Conservation (phyloP, 2,888 invertebrate species). For the Venusia cambrica region DNA sequence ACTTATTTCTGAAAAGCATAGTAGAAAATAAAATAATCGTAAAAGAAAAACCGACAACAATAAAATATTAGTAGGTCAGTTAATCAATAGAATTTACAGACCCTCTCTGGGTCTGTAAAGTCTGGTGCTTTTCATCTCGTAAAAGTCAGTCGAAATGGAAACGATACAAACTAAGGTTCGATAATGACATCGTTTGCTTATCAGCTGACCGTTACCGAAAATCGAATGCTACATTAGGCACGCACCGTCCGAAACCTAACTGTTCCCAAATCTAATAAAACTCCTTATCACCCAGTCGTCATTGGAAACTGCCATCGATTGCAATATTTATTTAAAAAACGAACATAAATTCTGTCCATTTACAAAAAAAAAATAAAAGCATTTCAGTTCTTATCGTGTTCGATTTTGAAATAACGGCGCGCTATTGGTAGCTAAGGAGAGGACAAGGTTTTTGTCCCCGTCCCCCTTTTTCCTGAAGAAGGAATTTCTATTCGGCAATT, state of each 20-base stretch:
- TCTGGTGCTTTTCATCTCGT: constrained; percentile 22
- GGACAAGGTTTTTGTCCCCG: constrained; percentile 72
- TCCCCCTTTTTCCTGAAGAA: constrained; percentile 68
- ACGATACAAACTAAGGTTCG: constrained; percentile 70
- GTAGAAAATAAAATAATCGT: background rate
- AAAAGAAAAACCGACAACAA: constrained; percentile 8
- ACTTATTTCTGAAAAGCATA: constrained; percentile 1
- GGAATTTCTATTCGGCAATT: constrained; percentile 80
- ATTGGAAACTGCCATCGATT: constrained; percentile 68
- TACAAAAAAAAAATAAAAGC: constrained; percentile 75
- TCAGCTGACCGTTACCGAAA: constrained; percentile 80
- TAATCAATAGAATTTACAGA: constrained; percentile 18
- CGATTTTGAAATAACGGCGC: constrained; percentile 78
- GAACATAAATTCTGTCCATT: constrained; percentile 75
- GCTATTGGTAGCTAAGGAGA: constrained; percentile 72
- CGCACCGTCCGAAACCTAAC: constrained; percentile 70
- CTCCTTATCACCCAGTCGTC: constrained; percentile 65
- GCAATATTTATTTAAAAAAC: constrained; percentile 71
- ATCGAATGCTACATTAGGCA: constrained; percentile 76
- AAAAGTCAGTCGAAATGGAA: constrained; percentile 48
- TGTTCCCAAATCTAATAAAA: constrained; percentile 68
- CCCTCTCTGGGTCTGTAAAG: no score
- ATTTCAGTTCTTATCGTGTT: constrained; percentile 76
- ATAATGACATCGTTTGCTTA: constrained; percentile 79
- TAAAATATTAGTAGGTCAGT: constrained; percentile 16